Evolutionary conservation across 2,113 vertebrate genomes (phyloP).

Genomic region (Phylloscopus trochilus): DNA sequence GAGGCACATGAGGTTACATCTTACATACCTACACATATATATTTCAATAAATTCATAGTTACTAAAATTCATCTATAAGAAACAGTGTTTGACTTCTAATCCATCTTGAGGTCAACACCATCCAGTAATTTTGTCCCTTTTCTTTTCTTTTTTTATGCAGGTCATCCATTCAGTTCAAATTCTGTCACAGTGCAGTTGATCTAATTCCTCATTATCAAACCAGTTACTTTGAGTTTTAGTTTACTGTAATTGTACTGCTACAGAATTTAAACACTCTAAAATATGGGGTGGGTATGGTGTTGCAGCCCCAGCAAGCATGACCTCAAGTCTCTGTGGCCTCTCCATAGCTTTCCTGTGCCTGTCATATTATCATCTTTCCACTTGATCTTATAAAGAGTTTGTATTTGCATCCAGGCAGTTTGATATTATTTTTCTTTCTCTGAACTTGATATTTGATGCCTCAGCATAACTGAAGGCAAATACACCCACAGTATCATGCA

Average conservation of each 20-base stretch:
- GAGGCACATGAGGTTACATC: not conserved
- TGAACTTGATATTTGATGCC: not conserved
- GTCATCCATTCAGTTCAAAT: not conserved
- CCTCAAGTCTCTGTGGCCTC: not conserved
- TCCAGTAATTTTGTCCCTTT: not conserved
- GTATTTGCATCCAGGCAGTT: not conserved
- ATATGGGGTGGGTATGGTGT: not conserved
- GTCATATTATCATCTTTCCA: not conserved
- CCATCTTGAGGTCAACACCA: not conserved
- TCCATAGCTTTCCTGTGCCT: not conserved
- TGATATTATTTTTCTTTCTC: not conserved
- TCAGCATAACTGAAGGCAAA: not conserved
- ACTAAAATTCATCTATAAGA: not conserved
- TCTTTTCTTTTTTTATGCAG: not conserved
- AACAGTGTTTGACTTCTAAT: not conserved
- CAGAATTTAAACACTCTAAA: not conserved
- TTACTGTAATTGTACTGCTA: not conserved
- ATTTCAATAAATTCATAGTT: not conserved
- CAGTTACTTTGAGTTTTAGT: not conserved
- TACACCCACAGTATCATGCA: not conserved
- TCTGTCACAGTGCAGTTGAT: not conserved
- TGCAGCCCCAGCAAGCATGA: not conserved
- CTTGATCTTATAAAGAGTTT: not conserved
- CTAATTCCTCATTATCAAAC: not conserved
- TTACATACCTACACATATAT: not conserved